Evolutionary conservation across 2,888 invertebrate genomes (phyloP), one percentile per base, ranked within the genome.

Genomic region (Panzeria rudis): DNA sequence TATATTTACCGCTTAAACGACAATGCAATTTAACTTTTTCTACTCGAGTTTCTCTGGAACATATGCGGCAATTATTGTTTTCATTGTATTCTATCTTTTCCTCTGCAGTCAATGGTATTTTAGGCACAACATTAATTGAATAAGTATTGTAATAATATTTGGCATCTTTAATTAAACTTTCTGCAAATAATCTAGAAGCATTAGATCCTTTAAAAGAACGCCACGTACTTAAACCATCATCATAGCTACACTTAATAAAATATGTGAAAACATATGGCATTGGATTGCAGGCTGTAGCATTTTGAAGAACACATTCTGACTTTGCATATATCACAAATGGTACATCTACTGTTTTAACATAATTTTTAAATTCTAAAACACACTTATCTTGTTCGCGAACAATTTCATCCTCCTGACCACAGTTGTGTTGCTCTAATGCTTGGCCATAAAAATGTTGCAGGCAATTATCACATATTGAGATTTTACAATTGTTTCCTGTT

Each of bases 1-100:
- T 71, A 41, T 77, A 83, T 9, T 54, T 47, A 1, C 75, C 81
- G 7, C 56, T 66, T 25, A 71, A 56, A 35, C 69, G 82, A 62
- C 75, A 77, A 23, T 77, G 72, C 47, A 66, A 20, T 54, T 59
- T 56, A n/a, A 69, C 61, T 41, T 71, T 79, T 32, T 25, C 23
- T 13, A 35, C 5, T 11, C 20, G n/a, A 50, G 35, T 64, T n/a
- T 13, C 17, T 50, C 35, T 35, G 32, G 29, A 71, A 25, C 80
- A 80, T 23, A 80, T 56, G 32, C 17, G 32, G 17, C 80, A 80
- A 11, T 0, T 72, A 13, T 17, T 9, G 1, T 15, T 29, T 7
- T 35, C 23, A 3, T 38, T 0, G 44, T 54, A 76, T 44, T 66
- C 20, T 44, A 8, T 11, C 0, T 44, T 17, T 69, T 78, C 69